Evolutionary conservation across 1,140 invertebrate genomes (phyloP).

Genomic region (Listronotus oregonensis): DNA sequence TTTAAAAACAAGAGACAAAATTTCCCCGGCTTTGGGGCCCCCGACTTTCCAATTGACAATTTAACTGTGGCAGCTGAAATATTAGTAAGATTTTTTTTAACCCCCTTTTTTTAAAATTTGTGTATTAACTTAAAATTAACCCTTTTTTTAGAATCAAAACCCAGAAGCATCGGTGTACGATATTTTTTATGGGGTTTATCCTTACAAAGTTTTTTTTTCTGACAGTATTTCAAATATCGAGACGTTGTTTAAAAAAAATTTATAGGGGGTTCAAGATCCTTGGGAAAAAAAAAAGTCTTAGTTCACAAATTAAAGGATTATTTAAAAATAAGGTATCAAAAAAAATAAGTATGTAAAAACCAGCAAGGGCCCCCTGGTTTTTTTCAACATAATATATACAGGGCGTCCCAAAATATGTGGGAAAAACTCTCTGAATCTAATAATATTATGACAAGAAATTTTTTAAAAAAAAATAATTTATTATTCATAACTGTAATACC

Average conservation of each 20-base stretch:
- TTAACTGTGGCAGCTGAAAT: conserved; percentile 70
- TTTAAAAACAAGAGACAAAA: conserved; percentile 72
- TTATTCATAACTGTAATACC: too few species aligned
- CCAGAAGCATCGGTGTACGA: conserved; percentile 68
- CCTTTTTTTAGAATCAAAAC: conserved; percentile 68
- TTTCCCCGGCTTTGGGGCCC: conserved; percentile 75
- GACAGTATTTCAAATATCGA: conserved; percentile 63
- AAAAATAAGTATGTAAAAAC: conserved; percentile 15
- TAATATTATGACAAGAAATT: too few species aligned
- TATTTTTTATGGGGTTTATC: conserved; percentile 79
- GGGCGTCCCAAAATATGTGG: too few species aligned
- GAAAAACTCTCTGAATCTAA: too few species aligned
- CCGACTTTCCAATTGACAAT: conserved; percentile 91
- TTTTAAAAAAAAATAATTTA: too few species aligned
- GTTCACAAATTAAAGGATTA: conserved; percentile 15
- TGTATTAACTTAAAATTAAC: not conserved
- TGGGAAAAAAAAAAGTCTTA: not conserved
- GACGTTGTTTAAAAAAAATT: conserved; percentile 38
- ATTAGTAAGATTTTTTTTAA: conserved; percentile 66
- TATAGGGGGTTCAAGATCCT: conserved; percentile 21
- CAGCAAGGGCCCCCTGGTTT: too few species aligned
- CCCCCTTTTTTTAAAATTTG: not conserved
- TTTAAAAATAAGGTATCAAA: conserved; percentile 6
- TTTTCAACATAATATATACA: too few species aligned
- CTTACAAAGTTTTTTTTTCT: conserved; percentile 77